A percentile compares a stretch with the other conserved stretches of the same genome.
These are phyloP conservation scores for Platichthys flesus DNA, from an alignment of 2,113 vertebrate genomes.

Conservation along the genomic window DNA sequence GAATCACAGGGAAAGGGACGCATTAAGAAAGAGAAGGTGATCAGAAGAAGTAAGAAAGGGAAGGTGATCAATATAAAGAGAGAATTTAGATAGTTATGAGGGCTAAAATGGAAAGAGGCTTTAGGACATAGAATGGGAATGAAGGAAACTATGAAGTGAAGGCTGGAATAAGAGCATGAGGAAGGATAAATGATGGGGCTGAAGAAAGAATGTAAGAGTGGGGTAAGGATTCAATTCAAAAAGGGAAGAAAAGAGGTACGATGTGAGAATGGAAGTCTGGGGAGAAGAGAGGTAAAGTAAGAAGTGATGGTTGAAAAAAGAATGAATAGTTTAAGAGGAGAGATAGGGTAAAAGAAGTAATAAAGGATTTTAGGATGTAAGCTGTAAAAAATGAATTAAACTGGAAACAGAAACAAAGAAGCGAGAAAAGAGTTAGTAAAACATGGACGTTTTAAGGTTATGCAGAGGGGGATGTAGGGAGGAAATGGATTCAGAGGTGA, in stretches of 20 bases:
- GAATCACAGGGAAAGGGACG: conserved; percentile 14
- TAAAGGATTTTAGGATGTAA: not conserved
- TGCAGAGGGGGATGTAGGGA: not conserved
- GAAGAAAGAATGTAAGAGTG: not conserved
- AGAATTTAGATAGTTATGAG: not conserved
- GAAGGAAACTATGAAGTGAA: not conserved
- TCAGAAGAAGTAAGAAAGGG: not conserved
- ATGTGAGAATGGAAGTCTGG: not conserved
- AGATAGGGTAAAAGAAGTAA: not conserved
- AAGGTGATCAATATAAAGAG: conserved; percentile 6
- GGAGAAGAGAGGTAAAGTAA: not conserved
- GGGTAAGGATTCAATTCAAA: not conserved
- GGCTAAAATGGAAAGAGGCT: not conserved
- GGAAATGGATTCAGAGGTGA: not conserved
- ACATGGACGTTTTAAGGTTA: not conserved
- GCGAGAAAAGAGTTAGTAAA: not conserved
- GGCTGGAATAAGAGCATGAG: not conserved
- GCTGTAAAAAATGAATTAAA: not conserved
- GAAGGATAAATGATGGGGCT: not conserved
- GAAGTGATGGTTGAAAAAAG: not conserved
- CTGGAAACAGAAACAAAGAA: not conserved
- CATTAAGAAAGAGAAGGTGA: not conserved
- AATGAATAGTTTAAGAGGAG: not conserved
- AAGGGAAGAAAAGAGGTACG: not conserved
- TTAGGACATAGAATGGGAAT: not conserved